Percentiles rank a stretch among this genome's conserved stretches.
phyloP scores from a whole-genome alignment of 1,140 invertebrate species.

The Brachionus calyciflorus region DNA sequence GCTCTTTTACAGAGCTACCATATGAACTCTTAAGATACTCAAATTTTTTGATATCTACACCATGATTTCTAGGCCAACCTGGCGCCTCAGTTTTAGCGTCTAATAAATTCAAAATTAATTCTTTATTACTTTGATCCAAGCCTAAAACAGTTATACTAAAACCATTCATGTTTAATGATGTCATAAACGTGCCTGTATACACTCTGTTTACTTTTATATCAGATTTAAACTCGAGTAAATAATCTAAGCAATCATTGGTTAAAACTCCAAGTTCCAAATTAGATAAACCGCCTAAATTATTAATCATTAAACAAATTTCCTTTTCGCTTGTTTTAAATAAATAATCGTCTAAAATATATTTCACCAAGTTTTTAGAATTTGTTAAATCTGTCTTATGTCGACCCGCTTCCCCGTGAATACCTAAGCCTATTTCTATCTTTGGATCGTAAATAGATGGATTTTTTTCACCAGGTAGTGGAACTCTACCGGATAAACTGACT shows the following conservation, averaged over 20 bases:
- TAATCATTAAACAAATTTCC: constrained; percentile 68
- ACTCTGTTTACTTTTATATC: constrained; percentile 66
- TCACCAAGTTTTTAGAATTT: constrained; percentile 59
- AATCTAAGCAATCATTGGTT: constrained; percentile 67
- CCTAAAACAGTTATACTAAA: constrained; percentile 72
- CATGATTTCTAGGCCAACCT: constrained; percentile 2
- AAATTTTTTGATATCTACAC: not conserved
- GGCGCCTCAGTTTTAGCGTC: constrained; percentile 51
- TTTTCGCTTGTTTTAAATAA: constrained; percentile 45
- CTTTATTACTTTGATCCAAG: constrained; percentile 49
- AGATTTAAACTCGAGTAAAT: constrained; percentile 55
- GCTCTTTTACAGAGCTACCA: not conserved
- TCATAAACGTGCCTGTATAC: constrained; percentile 72
- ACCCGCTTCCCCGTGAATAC: constrained; percentile 79
- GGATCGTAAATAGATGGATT: constrained; percentile 66
- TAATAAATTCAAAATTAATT: constrained; percentile 60
- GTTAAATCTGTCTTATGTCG: constrained; percentile 65
- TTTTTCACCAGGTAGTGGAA: constrained; percentile 69
- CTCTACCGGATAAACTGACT: constrained; percentile 67
- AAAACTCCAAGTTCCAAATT: constrained; percentile 75
- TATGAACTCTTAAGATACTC: constrained; percentile 5
- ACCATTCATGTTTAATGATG: constrained; percentile 77
- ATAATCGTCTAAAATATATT: constrained; percentile 58
- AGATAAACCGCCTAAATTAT: constrained; percentile 76
- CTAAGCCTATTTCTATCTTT: constrained; percentile 77